These are phyloP conservation scores for Hiodon tergisus DNA, from an alignment of 2,113 vertebrate species.

Conservation along the genomic window DNA sequence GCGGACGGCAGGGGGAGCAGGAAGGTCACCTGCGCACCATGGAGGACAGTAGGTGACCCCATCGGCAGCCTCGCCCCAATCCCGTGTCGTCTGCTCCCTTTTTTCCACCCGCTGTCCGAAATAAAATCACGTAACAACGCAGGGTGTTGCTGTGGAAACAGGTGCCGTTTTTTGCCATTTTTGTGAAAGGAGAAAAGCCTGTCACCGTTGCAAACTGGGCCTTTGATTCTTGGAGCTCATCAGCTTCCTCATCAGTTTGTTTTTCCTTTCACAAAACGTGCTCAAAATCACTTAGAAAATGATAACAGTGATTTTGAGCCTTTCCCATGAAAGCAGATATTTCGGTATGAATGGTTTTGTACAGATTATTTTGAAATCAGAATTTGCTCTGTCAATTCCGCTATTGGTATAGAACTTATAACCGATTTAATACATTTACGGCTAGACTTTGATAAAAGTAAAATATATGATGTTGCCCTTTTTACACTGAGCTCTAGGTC, in stretches of 20 bases:
- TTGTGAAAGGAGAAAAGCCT: slow-evolving; percentile 47
- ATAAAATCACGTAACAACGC: slow-evolving; percentile 60
- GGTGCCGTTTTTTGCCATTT: slow-evolving; percentile 48
- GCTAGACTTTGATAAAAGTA: not conserved
- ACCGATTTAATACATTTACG: not conserved
- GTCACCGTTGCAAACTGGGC: slow-evolving; percentile 46
- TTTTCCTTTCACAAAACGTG: slow-evolving; percentile 51
- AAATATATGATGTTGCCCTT: not conserved
- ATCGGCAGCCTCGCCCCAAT: not conserved
- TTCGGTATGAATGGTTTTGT: not conserved
- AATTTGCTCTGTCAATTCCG: not conserved
- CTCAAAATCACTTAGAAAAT: slow-evolving; percentile 21
- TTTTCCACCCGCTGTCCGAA: slow-evolving; percentile 46
- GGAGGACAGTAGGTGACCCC: slow-evolving; percentile 46
- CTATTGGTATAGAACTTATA: not conserved
- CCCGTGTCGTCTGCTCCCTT: slow-evolving; percentile 45
- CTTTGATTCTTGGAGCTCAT: slow-evolving; percentile 32
- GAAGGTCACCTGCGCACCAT: too few relatives aligned
- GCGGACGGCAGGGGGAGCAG: slow-evolving; percentile 80
- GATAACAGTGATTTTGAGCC: not conserved
- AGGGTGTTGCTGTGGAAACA: slow-evolving; percentile 31
- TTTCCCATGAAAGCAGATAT: not conserved
- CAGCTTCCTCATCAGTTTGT: slow-evolving; percentile 39
- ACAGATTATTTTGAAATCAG: not conserved
- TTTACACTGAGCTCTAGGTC: not conserved